Evolutionary conservation across 2,888 invertebrate genomes (phyloP).

Genomic region (Diaprepes abbreviatus): DNA sequence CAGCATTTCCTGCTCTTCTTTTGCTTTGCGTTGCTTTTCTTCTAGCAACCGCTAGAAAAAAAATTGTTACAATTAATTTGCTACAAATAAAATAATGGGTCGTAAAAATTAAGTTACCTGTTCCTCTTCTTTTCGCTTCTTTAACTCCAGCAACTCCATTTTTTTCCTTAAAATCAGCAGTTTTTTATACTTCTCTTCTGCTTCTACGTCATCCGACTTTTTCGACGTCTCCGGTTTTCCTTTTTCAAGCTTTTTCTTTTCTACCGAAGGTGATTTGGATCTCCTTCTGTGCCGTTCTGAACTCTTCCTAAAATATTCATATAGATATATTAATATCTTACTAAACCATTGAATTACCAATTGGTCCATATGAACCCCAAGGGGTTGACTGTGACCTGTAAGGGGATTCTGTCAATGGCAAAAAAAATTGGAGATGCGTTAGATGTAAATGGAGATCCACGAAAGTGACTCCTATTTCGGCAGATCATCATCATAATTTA

Average conservation of each 20-base stretch:
- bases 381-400: too few species aligned
- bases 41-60: slow-evolving; percentile 58
- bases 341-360: too few species aligned
- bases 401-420: too few species aligned
- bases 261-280: slow-evolving; percentile 37
- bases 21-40: slow-evolving; percentile 66
- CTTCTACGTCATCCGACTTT: slow-evolving; percentile 56
- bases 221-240: slow-evolving; percentile 50
- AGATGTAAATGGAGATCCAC: too few species aligned
- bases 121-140: slow-evolving; percentile 71
- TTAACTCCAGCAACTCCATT: slow-evolving; percentile 73
- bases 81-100: too few species aligned
- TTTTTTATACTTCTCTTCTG: slow-evolving; percentile 63
- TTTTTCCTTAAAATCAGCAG: slow-evolving; percentile 72
- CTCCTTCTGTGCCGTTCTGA: slow-evolving; percentile 57
- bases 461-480: too few species aligned
- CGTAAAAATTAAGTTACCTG: slow-evolving; percentile 52
- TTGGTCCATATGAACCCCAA: too few species aligned
- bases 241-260: slow-evolving; percentile 67
- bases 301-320: slow-evolving; percentile 14
- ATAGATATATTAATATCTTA: too few species aligned
- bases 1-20: slow-evolving; percentile 67
- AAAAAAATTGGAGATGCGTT: too few species aligned
- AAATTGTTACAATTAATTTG: too few species aligned
- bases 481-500: too few species aligned